These are phyloP conservation scores for Pangasius larnaudii DNA, from an alignment of 2,797 vertebrate genomes.

Conservation along the genomic window DNA sequence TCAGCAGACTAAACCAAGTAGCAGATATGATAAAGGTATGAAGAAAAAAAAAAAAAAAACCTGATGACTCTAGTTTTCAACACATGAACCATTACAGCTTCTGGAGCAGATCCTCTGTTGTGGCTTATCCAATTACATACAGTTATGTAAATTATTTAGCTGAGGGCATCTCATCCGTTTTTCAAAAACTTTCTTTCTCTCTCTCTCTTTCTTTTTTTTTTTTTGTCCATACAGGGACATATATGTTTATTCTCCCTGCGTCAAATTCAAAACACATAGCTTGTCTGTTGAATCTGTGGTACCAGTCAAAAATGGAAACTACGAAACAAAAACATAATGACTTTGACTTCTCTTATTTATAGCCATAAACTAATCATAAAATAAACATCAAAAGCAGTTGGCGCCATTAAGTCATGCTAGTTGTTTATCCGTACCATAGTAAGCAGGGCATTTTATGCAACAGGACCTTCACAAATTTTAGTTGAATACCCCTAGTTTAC, in stretches of 20 bases:
- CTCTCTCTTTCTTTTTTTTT: too few relatives aligned
- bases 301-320: neutral
- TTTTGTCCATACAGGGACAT: neutral
- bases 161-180: neutral
- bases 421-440: neutral
- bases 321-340: neutral
- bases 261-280: neutral
- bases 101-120: neutral
- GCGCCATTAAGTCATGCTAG: neutral
- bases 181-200: too few relatives aligned
- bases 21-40: neutral
- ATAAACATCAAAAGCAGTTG: neutral
- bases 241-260: neutral
- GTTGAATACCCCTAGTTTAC: neutral
- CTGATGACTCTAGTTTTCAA: neutral
- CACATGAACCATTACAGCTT: neutral
- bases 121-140: neutral
- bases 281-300: neutral
- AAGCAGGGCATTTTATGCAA: neutral
- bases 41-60: neutral
- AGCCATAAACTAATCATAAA: neutral
- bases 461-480: neutral
- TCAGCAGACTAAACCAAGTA: neutral
- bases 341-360: neutral
- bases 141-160: neutral